Base-by-base conservation (phyloP, 1,140 invertebrate species). In the Maconellicoccus hirsutus region DNA sequence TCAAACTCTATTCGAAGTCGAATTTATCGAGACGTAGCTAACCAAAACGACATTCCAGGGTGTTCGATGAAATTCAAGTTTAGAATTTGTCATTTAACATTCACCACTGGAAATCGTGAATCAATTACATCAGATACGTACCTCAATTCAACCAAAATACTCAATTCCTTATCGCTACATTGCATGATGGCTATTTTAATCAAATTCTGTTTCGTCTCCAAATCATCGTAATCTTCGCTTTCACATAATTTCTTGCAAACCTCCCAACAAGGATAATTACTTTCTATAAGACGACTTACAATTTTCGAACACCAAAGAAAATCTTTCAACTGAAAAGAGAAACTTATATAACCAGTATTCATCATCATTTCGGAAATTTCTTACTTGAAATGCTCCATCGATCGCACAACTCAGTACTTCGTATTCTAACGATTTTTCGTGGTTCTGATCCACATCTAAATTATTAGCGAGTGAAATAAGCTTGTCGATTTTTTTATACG, bases 121-220 rank as follows among this genome's bases (percentile, higher is more conserved):
- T n/a, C n/a, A n/a, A n/a, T n/a, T n/a, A n/a, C n/a, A n/a, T n/a
- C n/a, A n/a, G n/a, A n/a, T 12, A 52, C 23, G 38, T 27, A 74
- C 73, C 73, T 74, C 25, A 70, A 70, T 29, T 74, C 59, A 4
- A 66, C 61, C 25, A 74, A 59, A 1, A 74, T 63, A 22, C 61
- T 70, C 4, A 71, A 70, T 59, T 73, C 19, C 14, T 70, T 71
- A 19, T 74, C 63, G 16, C 39, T 22, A n/a, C 61, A 66, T 26
- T 26, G 71, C 38, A 42, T 73, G 71, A 74, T 25, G 7, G 74
- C 72, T 25, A 74, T 71, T 8, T 71, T 70, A 21, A 72, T 70
- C 8, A 74, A 33, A 14, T 42, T 21, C 22, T 71, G 61, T 19
- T 71, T 42, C 2, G 59, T 39, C 16, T 38, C 27, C 16, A 73